Evolutionary conservation across 2,888 invertebrate genomes (phyloP).

Genomic region (Lissonota sp.): DNA sequence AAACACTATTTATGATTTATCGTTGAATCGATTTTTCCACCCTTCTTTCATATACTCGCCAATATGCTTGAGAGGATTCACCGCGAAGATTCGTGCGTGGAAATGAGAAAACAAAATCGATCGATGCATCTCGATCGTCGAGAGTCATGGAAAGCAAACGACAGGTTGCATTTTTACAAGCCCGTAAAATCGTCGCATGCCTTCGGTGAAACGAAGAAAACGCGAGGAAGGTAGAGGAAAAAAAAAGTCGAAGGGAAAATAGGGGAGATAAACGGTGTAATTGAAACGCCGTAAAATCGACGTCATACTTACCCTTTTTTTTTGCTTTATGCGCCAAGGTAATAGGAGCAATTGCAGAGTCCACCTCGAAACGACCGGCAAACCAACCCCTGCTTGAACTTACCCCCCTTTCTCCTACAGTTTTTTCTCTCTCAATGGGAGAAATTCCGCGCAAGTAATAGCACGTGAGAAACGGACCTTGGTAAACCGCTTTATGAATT

Average conservation of each 20-base stretch:
- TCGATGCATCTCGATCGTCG: too few species aligned
- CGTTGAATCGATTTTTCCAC: too few species aligned
- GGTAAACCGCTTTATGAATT: constrained; percentile 67
- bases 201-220: background rate
- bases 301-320: constrained; percentile 33
- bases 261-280: constrained; percentile 39
- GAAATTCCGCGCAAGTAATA: constrained; percentile 5
- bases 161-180: too few species aligned
- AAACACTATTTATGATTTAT: background rate
- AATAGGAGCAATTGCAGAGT: too few species aligned
- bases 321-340: too few species aligned
- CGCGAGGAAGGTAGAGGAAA: background rate
- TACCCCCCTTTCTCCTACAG: constrained; percentile 10
- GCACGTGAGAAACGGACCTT: background rate
- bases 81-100: background rate
- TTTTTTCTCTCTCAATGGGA: constrained; percentile 36
- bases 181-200: background rate
- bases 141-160: too few species aligned
- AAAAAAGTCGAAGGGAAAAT: background rate
- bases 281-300: constrained; percentile 56
- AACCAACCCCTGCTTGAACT: constrained; percentile 8
- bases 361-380: constrained; percentile 11
- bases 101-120: background rate
- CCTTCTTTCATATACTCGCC: too few species aligned
- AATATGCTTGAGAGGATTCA: too few species aligned